Evolutionary conservation across 2,113 vertebrate genomes (phyloP).

Genomic region (Percopsis transmontana): DNA sequence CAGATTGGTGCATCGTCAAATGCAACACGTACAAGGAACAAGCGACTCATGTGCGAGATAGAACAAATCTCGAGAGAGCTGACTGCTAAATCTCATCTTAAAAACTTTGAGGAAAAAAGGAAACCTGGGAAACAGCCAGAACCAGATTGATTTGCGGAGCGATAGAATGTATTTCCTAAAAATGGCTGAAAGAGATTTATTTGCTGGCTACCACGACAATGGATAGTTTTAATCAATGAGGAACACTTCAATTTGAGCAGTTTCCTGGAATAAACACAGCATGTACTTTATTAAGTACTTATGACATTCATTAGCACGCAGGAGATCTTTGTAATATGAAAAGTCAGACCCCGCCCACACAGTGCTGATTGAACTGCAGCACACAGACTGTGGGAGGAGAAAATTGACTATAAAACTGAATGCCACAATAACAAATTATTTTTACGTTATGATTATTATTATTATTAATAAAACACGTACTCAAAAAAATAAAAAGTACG

Average conservation of each 20-base stretch:
- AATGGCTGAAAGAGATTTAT: slow-evolving; percentile 32
- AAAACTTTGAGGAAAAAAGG: slow-evolving; percentile 1
- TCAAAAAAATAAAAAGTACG: slow-evolving; percentile 14
- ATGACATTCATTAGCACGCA: too few species aligned
- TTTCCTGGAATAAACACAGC: slow-evolving; percentile 42
- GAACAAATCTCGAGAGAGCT: slow-evolving; percentile 9
- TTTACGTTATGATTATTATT: too few species aligned
- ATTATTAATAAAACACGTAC: slow-evolving; percentile 47
- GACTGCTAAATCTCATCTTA: slow-evolving; percentile 6
- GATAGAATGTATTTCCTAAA: slow-evolving; percentile 53
- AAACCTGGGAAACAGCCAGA: slow-evolving; percentile 36
- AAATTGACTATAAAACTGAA: too few species aligned
- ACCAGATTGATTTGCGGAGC: slow-evolving; percentile 43
- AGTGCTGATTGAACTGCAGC: too few species aligned
- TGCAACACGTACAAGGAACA: slow-evolving; percentile 8
- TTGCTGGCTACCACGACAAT: slow-evolving; percentile 48
- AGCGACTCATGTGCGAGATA: slow-evolving; percentile 15
- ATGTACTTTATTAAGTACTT: slow-evolving; percentile 47
- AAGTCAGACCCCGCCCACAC: too few species aligned
- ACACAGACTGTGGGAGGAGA: too few species aligned
- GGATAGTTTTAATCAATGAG: slow-evolving; percentile 40
- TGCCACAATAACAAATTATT: too few species aligned
- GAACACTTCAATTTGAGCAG: slow-evolving; percentile 45
- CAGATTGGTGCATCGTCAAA: slow-evolving; percentile 2
- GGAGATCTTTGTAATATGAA: too few species aligned